Conservation (phyloP, 2,113 vertebrate genomes). For the Callipepla californica region DNA sequence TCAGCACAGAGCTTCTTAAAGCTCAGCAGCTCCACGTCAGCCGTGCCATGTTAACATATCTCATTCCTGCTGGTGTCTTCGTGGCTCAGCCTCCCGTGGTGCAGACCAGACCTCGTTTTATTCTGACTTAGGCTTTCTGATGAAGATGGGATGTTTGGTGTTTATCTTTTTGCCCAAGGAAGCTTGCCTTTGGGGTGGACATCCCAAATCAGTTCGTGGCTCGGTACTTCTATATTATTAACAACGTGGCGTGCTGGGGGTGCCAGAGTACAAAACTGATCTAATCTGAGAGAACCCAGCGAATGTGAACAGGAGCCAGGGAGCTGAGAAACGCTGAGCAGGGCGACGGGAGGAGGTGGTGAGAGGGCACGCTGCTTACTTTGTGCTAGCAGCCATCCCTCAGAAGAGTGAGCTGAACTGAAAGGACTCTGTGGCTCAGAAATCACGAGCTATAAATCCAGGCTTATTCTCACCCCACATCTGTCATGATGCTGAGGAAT, state of each 20-base stretch:
- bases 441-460: neutral
- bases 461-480: neutral
- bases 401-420: neutral
- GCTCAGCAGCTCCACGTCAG: neutral
- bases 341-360: rapidly evolving
- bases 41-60: rapidly evolving
- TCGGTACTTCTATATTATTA: rapidly evolving
- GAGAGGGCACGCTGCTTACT: neutral
- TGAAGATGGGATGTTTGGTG: neutral
- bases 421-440: neutral
- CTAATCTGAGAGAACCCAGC: rapidly evolving
- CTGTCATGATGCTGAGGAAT: neutral
- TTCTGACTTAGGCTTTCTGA: neutral
- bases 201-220: rapidly evolving
- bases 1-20: neutral
- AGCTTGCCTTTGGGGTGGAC: rapidly evolving
- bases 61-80: neutral
- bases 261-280: rapidly evolving
- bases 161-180: too few species aligned
- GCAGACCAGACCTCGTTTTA: rapidly evolving
- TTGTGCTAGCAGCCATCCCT: neutral
- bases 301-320: rapidly evolving
- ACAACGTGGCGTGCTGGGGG: rapidly evolving
- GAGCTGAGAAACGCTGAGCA: rapidly evolving
- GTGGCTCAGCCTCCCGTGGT: neutral